Evolutionary conservation across 1,140 invertebrate genomes (phyloP).

Genomic region (Sipha flava): DNA sequence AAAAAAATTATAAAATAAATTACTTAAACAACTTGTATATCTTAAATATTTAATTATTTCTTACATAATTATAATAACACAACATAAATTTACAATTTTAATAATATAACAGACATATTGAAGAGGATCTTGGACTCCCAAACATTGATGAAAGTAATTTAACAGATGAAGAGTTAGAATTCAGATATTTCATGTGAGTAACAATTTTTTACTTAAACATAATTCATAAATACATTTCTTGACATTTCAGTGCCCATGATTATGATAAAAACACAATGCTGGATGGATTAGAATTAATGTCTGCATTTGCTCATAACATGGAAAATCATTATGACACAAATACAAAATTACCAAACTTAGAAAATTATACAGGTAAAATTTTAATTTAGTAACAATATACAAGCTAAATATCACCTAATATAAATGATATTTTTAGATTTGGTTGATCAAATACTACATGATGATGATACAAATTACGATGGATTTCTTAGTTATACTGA

Average conservation of each 20-base stretch:
- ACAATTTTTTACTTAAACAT: background rate
- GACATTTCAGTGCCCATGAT: constrained; percentile 58
- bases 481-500: constrained; percentile 75
- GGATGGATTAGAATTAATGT: constrained; percentile 69
- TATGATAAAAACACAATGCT: constrained; percentile 69
- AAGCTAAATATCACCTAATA: background rate
- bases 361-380: background rate
- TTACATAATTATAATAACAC: too few species aligned
- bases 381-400: background rate
- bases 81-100: background rate
- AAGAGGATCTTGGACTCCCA: constrained; percentile 57
- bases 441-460: constrained; percentile 66
- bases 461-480: constrained; percentile 71
- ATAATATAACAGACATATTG: constrained; percentile 52
- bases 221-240: background rate
- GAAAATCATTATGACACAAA: constrained; percentile 39
- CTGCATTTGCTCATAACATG: constrained; percentile 47
- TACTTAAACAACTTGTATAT: too few species aligned
- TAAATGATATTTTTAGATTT: constrained; percentile 3
- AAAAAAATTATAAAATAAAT: too few species aligned
- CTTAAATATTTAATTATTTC: too few species aligned
- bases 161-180: constrained; percentile 65
- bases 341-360: background rate
- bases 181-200: constrained; percentile 54
- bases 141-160: constrained; percentile 52